Evolutionary conservation across 1,140 invertebrate species (phyloP).

Genomic region (Drosophila pseudoananassae): DNA sequence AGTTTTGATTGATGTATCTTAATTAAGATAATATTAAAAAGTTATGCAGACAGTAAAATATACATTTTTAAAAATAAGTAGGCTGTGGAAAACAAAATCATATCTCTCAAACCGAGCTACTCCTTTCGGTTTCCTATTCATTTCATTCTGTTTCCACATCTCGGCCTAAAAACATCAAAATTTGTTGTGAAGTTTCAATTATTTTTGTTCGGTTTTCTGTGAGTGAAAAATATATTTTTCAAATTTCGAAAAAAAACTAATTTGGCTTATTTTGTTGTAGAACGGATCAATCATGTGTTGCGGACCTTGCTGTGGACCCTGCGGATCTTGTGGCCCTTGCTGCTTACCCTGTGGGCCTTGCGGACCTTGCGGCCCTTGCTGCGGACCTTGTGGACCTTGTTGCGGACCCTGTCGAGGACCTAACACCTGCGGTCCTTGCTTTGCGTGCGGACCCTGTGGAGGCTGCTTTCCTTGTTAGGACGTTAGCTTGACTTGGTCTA

Average conservation of each 20-base stretch:
- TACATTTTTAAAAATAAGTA: neutral
- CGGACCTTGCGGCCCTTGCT: too few relatives aligned
- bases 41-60: neutral
- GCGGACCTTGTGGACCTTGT: too few relatives aligned
- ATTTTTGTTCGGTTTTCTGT: constrained; percentile 26
- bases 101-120: constrained; percentile 16
- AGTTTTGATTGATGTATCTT: neutral
- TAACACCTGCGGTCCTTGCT: too few relatives aligned
- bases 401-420: too few relatives aligned
- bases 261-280: neutral
- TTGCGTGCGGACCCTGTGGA: constrained; percentile 1
- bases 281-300: constrained; percentile 29
- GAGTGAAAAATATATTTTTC: constrained; percentile 1
- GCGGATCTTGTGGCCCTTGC: too few relatives aligned
- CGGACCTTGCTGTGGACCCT: constrained; percentile 22
- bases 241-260: neutral
- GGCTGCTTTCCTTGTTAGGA: neutral
- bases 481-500: too few relatives aligned
- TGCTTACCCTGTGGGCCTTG: too few relatives aligned
- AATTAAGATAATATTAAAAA: neutral
- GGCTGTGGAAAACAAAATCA: neutral
- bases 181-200: constrained; percentile 26
- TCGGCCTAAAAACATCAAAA: constrained; percentile 19
- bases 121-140: neutral
- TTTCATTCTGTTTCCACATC: constrained; percentile 3